Evolutionary conservation across 2,888 invertebrate species (phyloP).

Genomic region (Habrosyne pyritoides): DNA sequence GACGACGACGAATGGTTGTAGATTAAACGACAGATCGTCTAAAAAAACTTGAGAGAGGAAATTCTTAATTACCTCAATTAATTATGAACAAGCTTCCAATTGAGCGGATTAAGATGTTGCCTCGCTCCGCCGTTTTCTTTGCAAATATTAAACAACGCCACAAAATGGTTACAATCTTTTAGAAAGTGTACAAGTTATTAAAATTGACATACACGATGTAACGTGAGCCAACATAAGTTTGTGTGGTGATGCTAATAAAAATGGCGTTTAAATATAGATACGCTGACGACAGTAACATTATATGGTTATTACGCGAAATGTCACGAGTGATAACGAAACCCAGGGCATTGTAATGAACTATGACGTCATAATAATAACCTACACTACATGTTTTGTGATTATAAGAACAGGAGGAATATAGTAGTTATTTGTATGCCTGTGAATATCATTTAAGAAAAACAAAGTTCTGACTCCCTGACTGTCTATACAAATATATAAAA

Average conservation of each 20-base stretch:
- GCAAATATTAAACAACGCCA: not conserved
- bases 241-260: not conserved
- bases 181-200: not conserved
- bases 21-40: not conserved
- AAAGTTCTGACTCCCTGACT: too few species aligned
- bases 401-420: not conserved
- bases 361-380: not conserved
- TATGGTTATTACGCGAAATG: not conserved
- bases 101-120: not conserved
- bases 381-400: not conserved
- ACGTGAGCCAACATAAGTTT: not conserved
- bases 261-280: not conserved
- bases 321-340: slow-evolving; percentile 1
- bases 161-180: not conserved
- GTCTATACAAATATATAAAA: too few species aligned
- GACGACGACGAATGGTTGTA: not conserved
- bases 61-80: slow-evolving; percentile 2
- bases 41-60: not conserved
- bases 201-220: not conserved
- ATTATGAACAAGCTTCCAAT: not conserved
- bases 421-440: not conserved
- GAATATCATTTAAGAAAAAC: too few species aligned
- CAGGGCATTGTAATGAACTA: not conserved
- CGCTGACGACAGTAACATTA: not conserved
- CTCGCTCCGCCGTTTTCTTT: not conserved